A percentile compares a stretch with the other conserved stretches of the same genome.
phyloP scores from a whole-genome alignment of 2,888 invertebrate species.

The Leptura quadrifasciata region DNA sequence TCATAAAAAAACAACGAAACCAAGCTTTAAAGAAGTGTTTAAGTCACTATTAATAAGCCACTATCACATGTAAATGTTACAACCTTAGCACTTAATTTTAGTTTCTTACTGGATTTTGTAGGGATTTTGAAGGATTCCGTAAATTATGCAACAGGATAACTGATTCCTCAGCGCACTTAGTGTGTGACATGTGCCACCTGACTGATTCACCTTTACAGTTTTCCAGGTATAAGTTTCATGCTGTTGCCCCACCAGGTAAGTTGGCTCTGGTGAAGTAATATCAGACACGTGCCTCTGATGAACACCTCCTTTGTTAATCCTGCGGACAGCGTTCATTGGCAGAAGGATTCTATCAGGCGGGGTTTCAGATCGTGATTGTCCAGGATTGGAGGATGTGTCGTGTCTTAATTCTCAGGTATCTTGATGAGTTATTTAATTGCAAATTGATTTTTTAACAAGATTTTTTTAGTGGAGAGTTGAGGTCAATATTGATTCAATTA shows the following conservation, averaged over 20 bases:
- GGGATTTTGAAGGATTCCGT: slow-evolving; percentile 24
- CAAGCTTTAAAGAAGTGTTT: background rate
- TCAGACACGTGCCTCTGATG: slow-evolving; percentile 62
- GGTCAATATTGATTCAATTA: slow-evolving; percentile 46
- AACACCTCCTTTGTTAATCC: slow-evolving; percentile 32
- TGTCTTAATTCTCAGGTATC: slow-evolving; percentile 56
- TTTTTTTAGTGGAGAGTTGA: slow-evolving; percentile 47
- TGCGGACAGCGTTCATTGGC: slow-evolving; percentile 48
- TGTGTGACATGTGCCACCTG: slow-evolving; percentile 64
- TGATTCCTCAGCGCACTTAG: slow-evolving; percentile 45
- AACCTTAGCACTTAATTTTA: background rate
- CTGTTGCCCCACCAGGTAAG: slow-evolving; percentile 59
- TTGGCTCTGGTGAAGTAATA: slow-evolving; percentile 49
- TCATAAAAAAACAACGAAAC: slow-evolving; percentile 5
- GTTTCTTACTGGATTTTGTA: background rate
- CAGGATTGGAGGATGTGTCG: slow-evolving; percentile 53
- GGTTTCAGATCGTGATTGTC: slow-evolving; percentile 47
- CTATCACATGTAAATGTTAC: slow-evolving; percentile 21
- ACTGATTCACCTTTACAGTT: slow-evolving; percentile 64
- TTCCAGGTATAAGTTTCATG: slow-evolving; percentile 65
- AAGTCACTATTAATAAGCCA: slow-evolving; percentile 14
- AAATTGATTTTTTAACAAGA: slow-evolving; percentile 58
- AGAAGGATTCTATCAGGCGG: slow-evolving; percentile 42
- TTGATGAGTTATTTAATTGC: slow-evolving; percentile 63
- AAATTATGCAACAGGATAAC: slow-evolving; percentile 28